Base-by-base conservation (phyloP, 1,140 invertebrate genomes). In the Leucophenga varia region DNA sequence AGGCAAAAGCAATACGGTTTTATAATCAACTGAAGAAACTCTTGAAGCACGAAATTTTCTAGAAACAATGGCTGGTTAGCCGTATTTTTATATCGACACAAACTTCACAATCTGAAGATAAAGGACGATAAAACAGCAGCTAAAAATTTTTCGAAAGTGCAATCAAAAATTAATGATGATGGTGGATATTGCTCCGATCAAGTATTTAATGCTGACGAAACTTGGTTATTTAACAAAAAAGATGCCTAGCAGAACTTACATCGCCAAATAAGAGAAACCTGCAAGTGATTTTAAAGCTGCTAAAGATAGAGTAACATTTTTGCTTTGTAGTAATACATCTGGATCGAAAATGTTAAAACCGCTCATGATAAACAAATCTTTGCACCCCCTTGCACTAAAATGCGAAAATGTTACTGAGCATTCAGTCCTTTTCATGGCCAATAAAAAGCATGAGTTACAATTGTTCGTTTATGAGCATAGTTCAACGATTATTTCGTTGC, bases 301-400 rank as follows among this genome's bases (percentile, higher is more conserved):
- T 8, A 77, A 79, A 55, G 72, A 78, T 57, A 47, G 69, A 17
- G 19, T 77, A 3, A 77, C 70, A 32, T 56, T 79, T 20, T 40
- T 74, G 12, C 50, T 77, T 5, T 69, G 70, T 48, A 43, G 25
- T 30, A 43, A 43, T 43, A 28, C 41, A 18, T 43, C 6, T 2
- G 41, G 41, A 32, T 60, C 75, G 57, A 64, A 49, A 20, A 69
- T 72, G 28, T 43, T 77, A 16, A 79, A 79, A 60, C 74, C 73
- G 34, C 44, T 79, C 31, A 45, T 78, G 21, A 59, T 79, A 35
- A 72, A 79, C 59, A 55, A 59, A 41, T 43, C 6, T 5, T 16
- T 70, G 58, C 74, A 73, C 57, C 76, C 74, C 43, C 53, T 67
- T 54, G 59, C 65, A 5, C 56, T 79, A 37, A 78, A 78, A 61